phyloP scores from a whole-genome alignment of 2,888 invertebrate genomes.

The Heliconius ethilla region DNA sequence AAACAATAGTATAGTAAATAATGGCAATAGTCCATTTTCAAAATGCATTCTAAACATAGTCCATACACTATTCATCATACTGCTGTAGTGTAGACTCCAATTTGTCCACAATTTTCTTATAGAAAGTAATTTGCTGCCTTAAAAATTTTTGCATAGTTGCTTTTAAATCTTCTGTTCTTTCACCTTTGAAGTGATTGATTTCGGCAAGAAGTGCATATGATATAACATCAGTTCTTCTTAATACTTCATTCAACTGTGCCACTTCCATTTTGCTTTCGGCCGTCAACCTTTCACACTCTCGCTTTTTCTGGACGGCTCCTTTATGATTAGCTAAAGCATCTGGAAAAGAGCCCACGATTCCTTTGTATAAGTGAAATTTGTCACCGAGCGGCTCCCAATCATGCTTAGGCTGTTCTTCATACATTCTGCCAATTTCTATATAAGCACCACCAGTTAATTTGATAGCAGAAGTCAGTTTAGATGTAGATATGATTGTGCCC shows the following conservation, averaged over 20 bases:
- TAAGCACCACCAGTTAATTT: conserved; percentile 94
- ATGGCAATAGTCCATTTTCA: conserved; percentile 48
- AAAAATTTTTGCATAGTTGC: conserved; percentile 93
- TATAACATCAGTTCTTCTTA: conserved; percentile 93
- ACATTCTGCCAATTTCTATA: conserved; percentile 93
- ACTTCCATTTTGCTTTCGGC: conserved; percentile 92
- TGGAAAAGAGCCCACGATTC: conserved; percentile 94
- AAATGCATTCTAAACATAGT: conserved; percentile 38
- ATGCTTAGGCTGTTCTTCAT: conserved; percentile 93
- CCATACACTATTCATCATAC: conserved; percentile 68
- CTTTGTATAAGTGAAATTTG: conserved; percentile 96
- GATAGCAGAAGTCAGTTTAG: conserved; percentile 88
- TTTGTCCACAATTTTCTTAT: conserved; percentile 90
- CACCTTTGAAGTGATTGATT: conserved; percentile 94
- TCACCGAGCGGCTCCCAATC: conserved; percentile 96
- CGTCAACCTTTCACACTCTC: conserved; percentile 91
- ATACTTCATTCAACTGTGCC: conserved; percentile 89
- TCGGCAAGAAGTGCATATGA: conserved; percentile 97
- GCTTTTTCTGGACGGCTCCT: conserved; percentile 93
- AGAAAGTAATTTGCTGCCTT: conserved; percentile 94
- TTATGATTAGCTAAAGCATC: conserved; percentile 95
- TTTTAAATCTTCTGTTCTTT: conserved; percentile 92
- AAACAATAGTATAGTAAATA: conserved; percentile 45
- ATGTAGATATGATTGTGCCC: conserved; percentile 83
- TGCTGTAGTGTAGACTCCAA: conserved; percentile 83